Conservation (phyloP, 2,888 invertebrate genomes). For the Chalcis sispes region DNA sequence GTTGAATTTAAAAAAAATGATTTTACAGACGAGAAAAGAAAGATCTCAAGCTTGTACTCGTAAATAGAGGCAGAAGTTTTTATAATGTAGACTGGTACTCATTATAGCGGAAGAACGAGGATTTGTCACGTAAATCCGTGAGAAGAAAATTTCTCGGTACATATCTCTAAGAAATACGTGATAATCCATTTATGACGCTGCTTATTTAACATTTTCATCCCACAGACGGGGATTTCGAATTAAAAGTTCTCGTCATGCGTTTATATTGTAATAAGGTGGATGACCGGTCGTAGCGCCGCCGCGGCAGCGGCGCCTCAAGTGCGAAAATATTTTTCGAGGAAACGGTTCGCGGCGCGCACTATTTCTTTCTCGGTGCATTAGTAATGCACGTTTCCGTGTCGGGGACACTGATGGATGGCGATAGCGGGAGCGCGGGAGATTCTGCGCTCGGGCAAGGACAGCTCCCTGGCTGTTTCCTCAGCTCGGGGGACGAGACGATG, state of each 20-base stretch:
- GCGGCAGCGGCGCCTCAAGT: slow-evolving; percentile 5
- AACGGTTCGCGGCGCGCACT: slow-evolving; percentile 29
- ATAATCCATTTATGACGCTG: slow-evolving; percentile 22
- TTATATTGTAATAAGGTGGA: not conserved
- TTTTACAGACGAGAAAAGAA: too few species aligned
- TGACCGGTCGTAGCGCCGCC: not conserved
- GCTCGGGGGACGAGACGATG: not conserved
- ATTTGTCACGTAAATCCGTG: too few species aligned
- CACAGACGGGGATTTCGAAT: not conserved
- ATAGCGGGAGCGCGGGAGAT: too few species aligned
- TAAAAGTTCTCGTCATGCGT: slow-evolving; percentile 35
- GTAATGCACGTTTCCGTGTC: slow-evolving; percentile 51
- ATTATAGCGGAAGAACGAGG: too few species aligned
- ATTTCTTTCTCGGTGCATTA: slow-evolving; percentile 51
- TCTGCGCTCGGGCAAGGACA: not conserved
- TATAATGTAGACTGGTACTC: too few species aligned
- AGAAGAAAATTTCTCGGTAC: too few species aligned
- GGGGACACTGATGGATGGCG: slow-evolving; percentile 54
- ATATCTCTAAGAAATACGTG: slow-evolving; percentile 12
- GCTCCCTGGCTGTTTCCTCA: too few species aligned
- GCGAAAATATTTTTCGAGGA: slow-evolving; percentile 37
- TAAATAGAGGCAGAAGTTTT: too few species aligned
- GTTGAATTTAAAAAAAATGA: too few species aligned
- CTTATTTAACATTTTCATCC: slow-evolving; percentile 26
- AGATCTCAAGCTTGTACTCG: too few species aligned